A percentile compares a stretch with the other conserved stretches of the same genome.
These are phyloP conservation scores for Parnassius smintheus DNA, from an alignment of 2,888 invertebrate species.

Conservation along the genomic window DNA sequence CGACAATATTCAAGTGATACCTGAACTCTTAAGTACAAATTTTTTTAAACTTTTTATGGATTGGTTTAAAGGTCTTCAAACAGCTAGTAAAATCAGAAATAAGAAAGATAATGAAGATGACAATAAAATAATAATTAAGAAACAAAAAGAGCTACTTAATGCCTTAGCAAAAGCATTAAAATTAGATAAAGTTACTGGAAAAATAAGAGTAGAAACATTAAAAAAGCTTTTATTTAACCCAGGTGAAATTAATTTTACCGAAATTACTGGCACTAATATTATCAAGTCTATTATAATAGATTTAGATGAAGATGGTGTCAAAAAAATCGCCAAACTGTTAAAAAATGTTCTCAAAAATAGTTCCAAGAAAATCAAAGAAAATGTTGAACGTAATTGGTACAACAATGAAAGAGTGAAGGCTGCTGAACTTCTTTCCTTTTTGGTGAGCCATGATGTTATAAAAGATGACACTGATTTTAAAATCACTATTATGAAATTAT, in stretches of 20 bases:
- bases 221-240: slow-evolving; percentile 85
- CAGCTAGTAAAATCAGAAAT: slow-evolving; percentile 79
- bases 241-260: slow-evolving; percentile 87
- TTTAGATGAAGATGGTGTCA: slow-evolving; percentile 82
- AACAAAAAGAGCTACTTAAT: slow-evolving; percentile 79
- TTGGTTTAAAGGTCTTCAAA: slow-evolving; percentile 82
- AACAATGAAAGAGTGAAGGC: slow-evolving; percentile 86
- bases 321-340: slow-evolving; percentile 82
- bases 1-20: slow-evolving; percentile 70
- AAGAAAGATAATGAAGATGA: slow-evolving; percentile 71
- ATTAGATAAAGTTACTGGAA: slow-evolving; percentile 67
- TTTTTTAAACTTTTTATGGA: slow-evolving; percentile 84
- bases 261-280: slow-evolving; percentile 84
- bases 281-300: slow-evolving; percentile 83
- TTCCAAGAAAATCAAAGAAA: slow-evolving; percentile 75
- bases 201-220: slow-evolving; percentile 80
- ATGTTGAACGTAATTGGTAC: slow-evolving; percentile 82
- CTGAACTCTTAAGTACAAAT: slow-evolving; percentile 82
- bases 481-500: slow-evolving; percentile 82
- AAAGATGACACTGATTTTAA: slow-evolving; percentile 84
- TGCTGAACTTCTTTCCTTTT: slow-evolving; percentile 73
- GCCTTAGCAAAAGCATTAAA: slow-evolving; percentile 74
- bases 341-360: slow-evolving; percentile 82
- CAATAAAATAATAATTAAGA: slow-evolving; percentile 75
- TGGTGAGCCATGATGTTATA: slow-evolving; percentile 77